These are phyloP conservation scores for Aphaenogaster rudis DNA, from an alignment of 1,140 invertebrate genomes.

Conservation along the genomic window DNA sequence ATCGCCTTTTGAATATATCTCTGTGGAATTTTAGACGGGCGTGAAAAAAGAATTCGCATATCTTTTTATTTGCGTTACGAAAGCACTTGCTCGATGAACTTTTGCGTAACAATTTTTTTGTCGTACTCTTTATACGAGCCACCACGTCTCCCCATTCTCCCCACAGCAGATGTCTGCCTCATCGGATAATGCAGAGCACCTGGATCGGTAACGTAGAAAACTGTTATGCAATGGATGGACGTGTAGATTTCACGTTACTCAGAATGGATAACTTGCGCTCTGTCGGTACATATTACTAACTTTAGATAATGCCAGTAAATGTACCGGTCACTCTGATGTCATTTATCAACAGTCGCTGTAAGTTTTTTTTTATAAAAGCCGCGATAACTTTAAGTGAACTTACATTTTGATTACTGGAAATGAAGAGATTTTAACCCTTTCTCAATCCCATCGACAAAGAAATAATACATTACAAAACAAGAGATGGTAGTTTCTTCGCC, in stretches of 20 bases:
- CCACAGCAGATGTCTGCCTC: too few relatives aligned
- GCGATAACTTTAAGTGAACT: neutral
- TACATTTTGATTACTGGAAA: neutral
- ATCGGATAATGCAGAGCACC: neutral
- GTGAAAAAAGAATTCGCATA: neutral
- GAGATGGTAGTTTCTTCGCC: too few relatives aligned
- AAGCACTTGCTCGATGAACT: neutral
- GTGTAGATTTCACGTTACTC: constrained; percentile 2
- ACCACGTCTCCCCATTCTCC: too few relatives aligned
- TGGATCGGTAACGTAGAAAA: constrained; percentile 33
- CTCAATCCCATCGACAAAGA: neutral
- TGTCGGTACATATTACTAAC: constrained; percentile 10
- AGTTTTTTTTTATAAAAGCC: neutral
- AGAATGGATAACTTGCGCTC: neutral
- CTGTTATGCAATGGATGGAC: neutral
- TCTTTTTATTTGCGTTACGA: neutral
- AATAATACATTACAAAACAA: neutral
- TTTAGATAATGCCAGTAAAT: neutral
- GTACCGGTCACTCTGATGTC: neutral
- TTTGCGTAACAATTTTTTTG: constrained; percentile 37
- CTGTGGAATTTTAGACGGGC: neutral
- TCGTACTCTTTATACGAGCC: neutral
- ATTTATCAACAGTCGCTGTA: neutral
- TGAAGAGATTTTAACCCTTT: constrained; percentile 25
- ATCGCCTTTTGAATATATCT: neutral